phyloP scores from a whole-genome alignment of 2,113 vertebrate genomes.

The Albula glossodonta region DNA sequence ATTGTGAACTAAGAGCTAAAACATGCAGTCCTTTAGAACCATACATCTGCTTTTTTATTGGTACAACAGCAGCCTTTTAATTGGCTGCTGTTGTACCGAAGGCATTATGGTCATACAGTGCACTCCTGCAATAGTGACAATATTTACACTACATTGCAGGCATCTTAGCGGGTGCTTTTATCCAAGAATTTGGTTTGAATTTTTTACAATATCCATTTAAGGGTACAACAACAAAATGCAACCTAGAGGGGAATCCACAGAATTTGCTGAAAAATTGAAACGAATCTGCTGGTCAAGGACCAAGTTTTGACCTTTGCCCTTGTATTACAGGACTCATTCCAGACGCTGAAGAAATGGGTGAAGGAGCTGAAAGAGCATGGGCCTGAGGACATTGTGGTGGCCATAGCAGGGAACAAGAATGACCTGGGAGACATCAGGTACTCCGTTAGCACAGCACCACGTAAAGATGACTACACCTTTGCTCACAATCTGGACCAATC shows the following conservation, averaged over 20 bases:
- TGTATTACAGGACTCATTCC: constrained; percentile 89
- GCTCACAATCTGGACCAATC: neutral
- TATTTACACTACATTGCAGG: neutral
- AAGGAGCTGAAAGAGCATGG: constrained; percentile 96
- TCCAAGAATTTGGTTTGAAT: neutral
- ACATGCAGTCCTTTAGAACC: neutral
- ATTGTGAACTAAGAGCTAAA: neutral
- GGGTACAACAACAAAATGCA: neutral
- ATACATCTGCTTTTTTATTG: neutral
- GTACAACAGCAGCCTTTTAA: neutral
- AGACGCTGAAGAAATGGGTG: constrained; percentile 98
- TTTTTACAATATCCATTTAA: neutral
- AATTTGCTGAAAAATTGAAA: neutral
- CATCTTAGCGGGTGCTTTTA: too few relatives aligned
- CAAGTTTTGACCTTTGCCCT: constrained; percentile 2
- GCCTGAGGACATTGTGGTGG: constrained; percentile 96
- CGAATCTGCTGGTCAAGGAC: neutral
- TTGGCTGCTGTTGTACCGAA: neutral
- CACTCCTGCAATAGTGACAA: neutral
- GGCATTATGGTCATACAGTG: neutral
- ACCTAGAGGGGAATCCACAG: neutral
- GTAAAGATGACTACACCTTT: neutral
- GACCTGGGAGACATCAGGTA: constrained; percentile 97
- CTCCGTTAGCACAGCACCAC: neutral
- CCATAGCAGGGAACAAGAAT: constrained; percentile 97